Base-by-base conservation (phyloP, 2,797 vertebrate species). In the Microctenopoma lineatum region DNA sequence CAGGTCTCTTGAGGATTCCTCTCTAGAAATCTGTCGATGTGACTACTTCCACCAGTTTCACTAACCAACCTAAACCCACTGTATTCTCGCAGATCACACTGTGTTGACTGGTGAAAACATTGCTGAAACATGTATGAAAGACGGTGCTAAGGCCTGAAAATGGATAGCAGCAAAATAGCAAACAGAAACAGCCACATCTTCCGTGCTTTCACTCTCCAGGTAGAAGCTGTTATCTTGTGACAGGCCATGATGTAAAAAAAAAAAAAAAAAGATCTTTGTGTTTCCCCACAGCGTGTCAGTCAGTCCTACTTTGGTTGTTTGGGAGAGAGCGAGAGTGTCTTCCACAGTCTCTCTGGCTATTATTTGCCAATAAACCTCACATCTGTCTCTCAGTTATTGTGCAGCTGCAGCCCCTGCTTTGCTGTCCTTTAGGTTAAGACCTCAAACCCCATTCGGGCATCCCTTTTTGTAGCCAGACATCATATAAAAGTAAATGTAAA, bases 1-100 rank as follows among this genome's bases (percentile, higher is more conserved):
- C 68, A 75, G 79, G 83, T 79, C 87, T 87, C 72, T 90, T 16
- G 57, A 88, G 82, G 83, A 87, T 73, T 79, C 63, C 56, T 85
- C 44, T 2, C 16, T 46, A 84, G 80, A 80, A 65, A 52, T 77
- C 69, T 78, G 73, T 75, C 54, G 75, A 64, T 38, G 13, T 38
- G 15, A 63, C 58, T 52, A 54, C 63, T 62, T 47, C n/a, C 27
- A 72, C 66, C 7, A 2, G 1, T 53, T 83, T 81, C 46, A 53
- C 45, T 21, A 32, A 61, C 66, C 75, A 68, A 69, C 42, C 68
- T 27, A 15, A 68, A 71, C 68, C 59, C 71, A 21, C 69, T 68
- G 45, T 65, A 84, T 66, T 29, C 44, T 36, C 3, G 41, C 45
- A 59, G 38, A 71, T 63, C 46, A n/a, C 6, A 45, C 16, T 29